Conservation (phyloP, 2,888 invertebrate genomes). For the Epirrita christyi region DNA sequence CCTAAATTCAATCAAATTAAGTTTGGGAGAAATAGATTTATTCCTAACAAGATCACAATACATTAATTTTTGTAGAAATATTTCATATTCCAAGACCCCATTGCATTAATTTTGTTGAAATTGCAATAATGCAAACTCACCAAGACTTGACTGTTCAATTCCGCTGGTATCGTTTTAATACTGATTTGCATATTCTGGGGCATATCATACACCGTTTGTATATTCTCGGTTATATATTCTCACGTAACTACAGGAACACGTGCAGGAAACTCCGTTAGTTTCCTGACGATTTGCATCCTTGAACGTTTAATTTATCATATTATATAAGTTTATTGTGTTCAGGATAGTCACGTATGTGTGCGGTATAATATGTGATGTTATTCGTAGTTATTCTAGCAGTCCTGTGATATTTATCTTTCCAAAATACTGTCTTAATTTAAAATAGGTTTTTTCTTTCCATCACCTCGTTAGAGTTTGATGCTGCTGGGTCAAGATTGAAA, state of each 20-base stretch:
- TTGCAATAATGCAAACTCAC: constrained; percentile 26
- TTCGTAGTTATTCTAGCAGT: background rate
- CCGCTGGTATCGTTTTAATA: constrained; percentile 24
- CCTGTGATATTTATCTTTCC: background rate
- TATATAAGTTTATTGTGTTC: constrained; percentile 15
- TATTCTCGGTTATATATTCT: constrained; percentile 17
- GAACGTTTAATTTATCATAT: constrained; percentile 18
- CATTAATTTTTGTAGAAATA: background rate
- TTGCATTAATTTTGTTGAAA: constrained; percentile 24
- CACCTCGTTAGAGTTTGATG: no score
- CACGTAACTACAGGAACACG: constrained; percentile 25
- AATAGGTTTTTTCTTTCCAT: no score
- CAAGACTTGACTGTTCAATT: constrained; percentile 25
- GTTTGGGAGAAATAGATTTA: background rate
- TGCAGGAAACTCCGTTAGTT: constrained; percentile 22
- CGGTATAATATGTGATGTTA: background rate
- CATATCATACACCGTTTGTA: constrained; percentile 11
- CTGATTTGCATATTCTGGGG: constrained; percentile 29
- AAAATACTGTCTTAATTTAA: background rate
- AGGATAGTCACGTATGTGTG: constrained; percentile 16
- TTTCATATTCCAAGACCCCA: constrained; percentile 9
- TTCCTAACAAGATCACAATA: background rate
- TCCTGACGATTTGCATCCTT: constrained; percentile 23
- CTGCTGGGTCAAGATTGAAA: no score
- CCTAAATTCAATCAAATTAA: no score